Conservation (phyloP, 2,113 vertebrate genomes). For the Aplodontia rufa region DNA sequence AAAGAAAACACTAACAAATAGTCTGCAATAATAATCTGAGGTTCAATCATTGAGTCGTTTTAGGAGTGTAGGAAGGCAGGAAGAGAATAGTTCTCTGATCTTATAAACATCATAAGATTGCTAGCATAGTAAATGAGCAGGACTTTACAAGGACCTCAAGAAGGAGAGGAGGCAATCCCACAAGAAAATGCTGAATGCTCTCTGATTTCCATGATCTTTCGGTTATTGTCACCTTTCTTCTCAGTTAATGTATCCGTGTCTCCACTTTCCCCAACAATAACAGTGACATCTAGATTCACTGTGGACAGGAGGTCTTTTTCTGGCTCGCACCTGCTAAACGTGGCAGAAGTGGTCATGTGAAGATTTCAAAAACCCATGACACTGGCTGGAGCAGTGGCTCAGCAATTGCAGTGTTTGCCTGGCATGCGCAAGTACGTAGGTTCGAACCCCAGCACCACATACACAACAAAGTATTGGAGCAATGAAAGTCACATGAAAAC, state of each 20-base stretch:
- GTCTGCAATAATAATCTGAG: constrained; percentile 3
- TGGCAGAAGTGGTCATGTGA: neutral
- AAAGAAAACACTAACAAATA: constrained; percentile 3
- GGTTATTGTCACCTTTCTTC: neutral
- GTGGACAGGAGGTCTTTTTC: neutral
- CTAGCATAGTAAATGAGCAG: neutral
- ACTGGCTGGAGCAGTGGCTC: too few species aligned
- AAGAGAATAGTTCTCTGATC: neutral
- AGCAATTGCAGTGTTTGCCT: too few species aligned
- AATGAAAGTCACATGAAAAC: too few species aligned
- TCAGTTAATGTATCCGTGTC: neutral
- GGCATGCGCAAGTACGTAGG: too few species aligned
- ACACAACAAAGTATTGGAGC: too few species aligned
- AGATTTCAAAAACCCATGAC: neutral
- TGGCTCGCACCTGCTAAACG: neutral
- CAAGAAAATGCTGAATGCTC: neutral
- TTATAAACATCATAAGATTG: neutral
- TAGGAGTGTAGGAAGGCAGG: neutral
- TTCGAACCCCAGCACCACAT: too few species aligned
- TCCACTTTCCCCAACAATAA: neutral
- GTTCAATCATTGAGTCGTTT: neutral
- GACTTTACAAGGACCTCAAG: neutral
- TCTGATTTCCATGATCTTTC: neutral
- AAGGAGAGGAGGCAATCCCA: neutral
- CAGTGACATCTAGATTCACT: neutral